Conservation (phyloP, 2,888 invertebrate genomes). For the Aphelenchoides bicaudatus region DNA sequence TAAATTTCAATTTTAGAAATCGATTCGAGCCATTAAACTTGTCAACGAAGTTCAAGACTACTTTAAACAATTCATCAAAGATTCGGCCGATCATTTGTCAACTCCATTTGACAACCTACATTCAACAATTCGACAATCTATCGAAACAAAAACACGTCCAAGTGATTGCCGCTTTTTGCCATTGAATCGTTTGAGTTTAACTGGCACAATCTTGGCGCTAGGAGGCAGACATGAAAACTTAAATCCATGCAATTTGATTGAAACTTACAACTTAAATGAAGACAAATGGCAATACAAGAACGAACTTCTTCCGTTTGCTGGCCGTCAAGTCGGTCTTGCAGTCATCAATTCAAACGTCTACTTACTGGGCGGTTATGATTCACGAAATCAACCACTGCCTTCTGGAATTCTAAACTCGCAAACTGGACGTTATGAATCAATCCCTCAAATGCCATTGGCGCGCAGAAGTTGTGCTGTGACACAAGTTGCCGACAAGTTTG, state of each 20-base stretch:
- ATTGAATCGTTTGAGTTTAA: background rate
- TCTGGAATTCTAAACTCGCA: background rate
- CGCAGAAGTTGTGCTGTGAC: constrained; percentile 1
- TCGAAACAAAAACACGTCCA: background rate
- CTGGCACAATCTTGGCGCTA: constrained; percentile 2
- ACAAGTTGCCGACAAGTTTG: background rate
- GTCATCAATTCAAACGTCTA: constrained; percentile 7
- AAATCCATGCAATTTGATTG: constrained; percentile 10
- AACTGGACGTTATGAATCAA: background rate
- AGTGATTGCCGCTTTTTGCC: constrained; percentile 6
- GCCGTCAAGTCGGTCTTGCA: constrained; percentile 5
- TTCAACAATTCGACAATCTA: too few species aligned
- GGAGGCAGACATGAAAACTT: constrained; percentile 4
- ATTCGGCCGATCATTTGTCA: too few species aligned
- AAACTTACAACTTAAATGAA: background rate
- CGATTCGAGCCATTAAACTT: too few species aligned
- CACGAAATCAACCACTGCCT: background rate
- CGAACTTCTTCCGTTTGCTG: background rate
- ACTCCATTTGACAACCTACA: too few species aligned
- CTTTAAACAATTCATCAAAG: too few species aligned
- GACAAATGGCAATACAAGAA: constrained; percentile 9
- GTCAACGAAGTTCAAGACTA: too few species aligned
- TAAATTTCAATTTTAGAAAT: too few species aligned
- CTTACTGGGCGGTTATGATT: background rate
- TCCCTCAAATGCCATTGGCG: background rate